A percentile compares a stretch with the other conserved stretches of the same genome.
phyloP scores from a whole-genome alignment of 2,113 vertebrate species.

The Cynocephalus volans region DNA sequence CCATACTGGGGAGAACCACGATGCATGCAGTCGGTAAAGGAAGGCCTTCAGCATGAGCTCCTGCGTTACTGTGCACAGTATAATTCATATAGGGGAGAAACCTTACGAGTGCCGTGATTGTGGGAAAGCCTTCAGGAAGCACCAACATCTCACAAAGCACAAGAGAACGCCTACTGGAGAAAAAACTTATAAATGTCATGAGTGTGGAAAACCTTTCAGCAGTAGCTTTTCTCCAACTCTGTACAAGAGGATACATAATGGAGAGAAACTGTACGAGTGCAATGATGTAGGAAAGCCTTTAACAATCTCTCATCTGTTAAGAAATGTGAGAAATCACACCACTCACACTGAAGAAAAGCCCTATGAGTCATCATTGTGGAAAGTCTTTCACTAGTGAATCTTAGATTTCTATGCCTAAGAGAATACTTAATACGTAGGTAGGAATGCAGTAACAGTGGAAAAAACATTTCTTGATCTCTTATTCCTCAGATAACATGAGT shows the following conservation, averaged over 20 bases:
- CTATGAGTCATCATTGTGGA: neutral
- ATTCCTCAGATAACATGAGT: neutral
- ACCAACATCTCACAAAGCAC: neutral
- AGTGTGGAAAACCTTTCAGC: neutral
- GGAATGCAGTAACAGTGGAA: neutral
- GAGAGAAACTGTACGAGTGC: neutral
- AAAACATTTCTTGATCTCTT: neutral
- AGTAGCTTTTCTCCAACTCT: neutral
- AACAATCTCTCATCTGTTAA: neutral
- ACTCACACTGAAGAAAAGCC: neutral
- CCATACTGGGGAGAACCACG: neutral
- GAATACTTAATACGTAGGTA: neutral
- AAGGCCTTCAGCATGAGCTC: neutral
- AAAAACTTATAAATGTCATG: neutral
- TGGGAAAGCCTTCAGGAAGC: neutral
- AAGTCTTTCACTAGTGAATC: neutral
- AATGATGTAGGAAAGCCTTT: neutral
- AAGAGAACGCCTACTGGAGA: neutral
- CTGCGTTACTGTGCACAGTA: neutral
- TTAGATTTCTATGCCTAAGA: neutral
- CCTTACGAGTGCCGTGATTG: neutral
- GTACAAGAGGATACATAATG: neutral
- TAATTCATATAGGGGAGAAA: neutral
- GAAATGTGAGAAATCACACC: neutral
- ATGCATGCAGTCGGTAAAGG: neutral